Conservation (phyloP, 2,888 invertebrate species). For the Oxycera nigricornis region DNA sequence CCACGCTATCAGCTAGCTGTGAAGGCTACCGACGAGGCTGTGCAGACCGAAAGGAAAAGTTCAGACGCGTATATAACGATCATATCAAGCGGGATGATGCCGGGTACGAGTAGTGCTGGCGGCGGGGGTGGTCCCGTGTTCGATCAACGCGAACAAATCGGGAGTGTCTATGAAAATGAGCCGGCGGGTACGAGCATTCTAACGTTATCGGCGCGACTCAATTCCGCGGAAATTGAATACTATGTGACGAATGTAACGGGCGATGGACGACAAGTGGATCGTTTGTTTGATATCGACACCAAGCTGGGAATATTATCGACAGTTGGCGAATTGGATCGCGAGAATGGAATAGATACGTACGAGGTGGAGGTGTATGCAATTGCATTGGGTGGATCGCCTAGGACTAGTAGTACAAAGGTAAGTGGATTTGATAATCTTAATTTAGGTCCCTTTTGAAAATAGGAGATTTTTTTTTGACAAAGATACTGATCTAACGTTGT, state of each 20-base stretch:
- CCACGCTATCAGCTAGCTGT: conserved; percentile 82
- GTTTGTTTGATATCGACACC: conserved; percentile 90
- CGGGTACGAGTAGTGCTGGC: neutral
- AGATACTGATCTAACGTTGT: too few species aligned
- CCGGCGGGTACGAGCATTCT: conserved; percentile 85
- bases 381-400: conserved; percentile 73
- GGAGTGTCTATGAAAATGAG: conserved; percentile 88
- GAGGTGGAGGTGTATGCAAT: conserved; percentile 87
- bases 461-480: too few species aligned
- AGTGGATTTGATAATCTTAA: too few species aligned
- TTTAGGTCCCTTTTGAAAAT: too few species aligned
- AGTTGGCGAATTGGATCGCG: conserved; percentile 82
- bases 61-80: conserved; percentile 87
- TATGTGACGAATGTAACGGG: conserved; percentile 88
- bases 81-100: conserved; percentile 68
- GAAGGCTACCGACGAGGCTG: conserved; percentile 91
- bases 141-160: conserved; percentile 72
- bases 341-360: conserved; percentile 81
- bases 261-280: conserved; percentile 79
- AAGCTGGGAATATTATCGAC: conserved; percentile 88
- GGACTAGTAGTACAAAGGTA: conserved; percentile 86
- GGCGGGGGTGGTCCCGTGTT: conserved; percentile 64
- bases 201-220: conserved; percentile 76
- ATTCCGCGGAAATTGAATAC: conserved; percentile 78
- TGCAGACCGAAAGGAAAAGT: conserved; percentile 84